Evolutionary conservation across 1,140 invertebrate species (phyloP), one percentile per base, ranked within the genome.

Genomic region (Matsumurasca onukii): DNA sequence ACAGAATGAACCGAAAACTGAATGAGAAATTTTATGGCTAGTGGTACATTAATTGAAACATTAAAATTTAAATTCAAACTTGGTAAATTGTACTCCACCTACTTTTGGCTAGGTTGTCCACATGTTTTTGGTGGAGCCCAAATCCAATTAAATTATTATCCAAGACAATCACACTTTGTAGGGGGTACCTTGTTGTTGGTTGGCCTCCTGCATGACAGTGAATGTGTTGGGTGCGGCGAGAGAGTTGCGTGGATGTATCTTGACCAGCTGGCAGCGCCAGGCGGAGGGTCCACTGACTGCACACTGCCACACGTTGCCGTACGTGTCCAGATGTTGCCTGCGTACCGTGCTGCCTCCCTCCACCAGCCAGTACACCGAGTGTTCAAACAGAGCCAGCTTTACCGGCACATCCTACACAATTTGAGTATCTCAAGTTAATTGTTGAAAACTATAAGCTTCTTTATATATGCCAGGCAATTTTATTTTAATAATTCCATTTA

Each of bases 371-470:
- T 71, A 74, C 0, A 75, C 45, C 48, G 67, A 61, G 62, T 70
- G 71, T 69, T 75, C 74, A 69, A 75, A 75, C n/a, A 73, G 45
- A 25, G 45, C 57, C 22, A 73, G 34, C 20, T 57, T 55, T n/a
- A 30, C 34, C 25, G 70, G 68, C 29, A 61, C 49, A 20, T 61
- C 39, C 72, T 73, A 34, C 1, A 17, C 34, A 39, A 17, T 39
- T 39, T 9, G 17, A n/a, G n/a, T n/a, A n/a, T n/a, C n/a, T n/a
- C n/a, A n/a, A n/a, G n/a, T n/a, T n/a, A n/a, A n/a, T 57, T 27
- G 62, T 24, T 20, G 3, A 30, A 1, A 66, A 51, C 30, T 12
- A n/a, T 45, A 45, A 45, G n/a, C 12, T 45, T 45, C n/a, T n/a
- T n/a, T n/a, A n/a, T n/a, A n/a, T n/a, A n/a, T n/a, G n/a, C n/a